Evolutionary conservation across 92 coral and sea anemone genomes (phyloP).

Genomic region (Zoanthus gigantus): DNA sequence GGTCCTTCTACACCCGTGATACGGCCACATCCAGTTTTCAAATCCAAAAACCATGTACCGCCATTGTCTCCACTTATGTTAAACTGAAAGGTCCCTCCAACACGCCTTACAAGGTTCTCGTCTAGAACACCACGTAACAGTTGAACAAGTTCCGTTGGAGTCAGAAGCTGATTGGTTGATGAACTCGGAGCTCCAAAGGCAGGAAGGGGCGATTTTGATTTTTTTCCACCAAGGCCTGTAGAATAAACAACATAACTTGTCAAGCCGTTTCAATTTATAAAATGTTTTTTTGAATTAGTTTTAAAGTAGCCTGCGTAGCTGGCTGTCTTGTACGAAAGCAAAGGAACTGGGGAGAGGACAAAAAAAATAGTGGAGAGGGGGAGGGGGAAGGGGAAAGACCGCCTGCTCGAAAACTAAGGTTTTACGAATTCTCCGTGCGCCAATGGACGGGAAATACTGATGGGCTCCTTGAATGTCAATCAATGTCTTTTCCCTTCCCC

Average conservation of each 20-base stretch:
- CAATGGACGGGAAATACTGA: no score
- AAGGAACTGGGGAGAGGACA: no score
- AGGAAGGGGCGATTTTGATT: conserved; percentile 34
- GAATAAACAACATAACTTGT: not conserved
- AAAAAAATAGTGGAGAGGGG: no score
- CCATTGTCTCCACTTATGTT: conserved; percentile 80
- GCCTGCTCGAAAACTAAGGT: no score
- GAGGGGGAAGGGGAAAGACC: no score
- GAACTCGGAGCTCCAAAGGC: conserved; percentile 3
- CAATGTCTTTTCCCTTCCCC: no score
- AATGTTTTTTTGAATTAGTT: no score
- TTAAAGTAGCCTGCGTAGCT: no score
- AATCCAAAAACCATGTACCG: conserved; percentile 91
- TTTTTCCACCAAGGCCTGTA: conserved; percentile 43
- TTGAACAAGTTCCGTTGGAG: conserved; percentile 84
- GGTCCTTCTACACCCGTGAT: conserved; percentile 62
- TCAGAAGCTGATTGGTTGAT: conserved; percentile 48
- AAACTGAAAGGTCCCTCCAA: conserved; percentile 88
- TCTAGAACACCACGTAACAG: conserved; percentile 73
- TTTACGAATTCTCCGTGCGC: no score
- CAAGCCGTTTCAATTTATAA: not conserved
- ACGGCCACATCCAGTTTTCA: conserved; percentile 81
- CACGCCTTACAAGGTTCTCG: conserved; percentile 76
- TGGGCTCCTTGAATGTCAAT: no score
- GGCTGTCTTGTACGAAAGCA: no score